phyloP scores from a whole-genome alignment of 2,888 invertebrate genomes.

The Xylocampa areola region DNA sequence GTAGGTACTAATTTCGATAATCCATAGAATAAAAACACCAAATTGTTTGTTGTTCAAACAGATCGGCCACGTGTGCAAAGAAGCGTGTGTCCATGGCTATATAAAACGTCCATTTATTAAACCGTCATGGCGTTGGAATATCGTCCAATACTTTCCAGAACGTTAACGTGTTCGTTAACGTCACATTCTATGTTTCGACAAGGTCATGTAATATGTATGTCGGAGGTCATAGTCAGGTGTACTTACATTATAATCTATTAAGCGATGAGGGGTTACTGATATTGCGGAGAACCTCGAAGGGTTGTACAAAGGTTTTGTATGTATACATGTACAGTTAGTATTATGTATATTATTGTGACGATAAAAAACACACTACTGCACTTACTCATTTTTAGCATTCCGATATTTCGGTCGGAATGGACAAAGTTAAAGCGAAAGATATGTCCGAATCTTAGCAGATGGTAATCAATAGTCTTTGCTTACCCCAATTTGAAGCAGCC shows the following conservation, averaged over 20 bases:
- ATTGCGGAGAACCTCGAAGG: background rate
- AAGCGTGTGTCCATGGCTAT: slow-evolving; percentile 8
- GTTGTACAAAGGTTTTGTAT: too few species aligned
- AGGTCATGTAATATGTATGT: slow-evolving; percentile 34
- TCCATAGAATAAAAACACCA: background rate
- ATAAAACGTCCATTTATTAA: background rate
- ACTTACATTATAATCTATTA: slow-evolving; percentile 43
- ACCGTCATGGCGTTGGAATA: slow-evolving; percentile 4
- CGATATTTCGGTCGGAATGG: too few species aligned
- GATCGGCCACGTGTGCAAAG: slow-evolving; percentile 21
- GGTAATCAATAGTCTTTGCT: too few species aligned
- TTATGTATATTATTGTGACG: too few species aligned
- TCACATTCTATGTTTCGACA: slow-evolving; percentile 11
- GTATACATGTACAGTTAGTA: too few species aligned
- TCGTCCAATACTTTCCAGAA: slow-evolving; percentile 7
- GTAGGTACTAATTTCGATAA: too few species aligned
- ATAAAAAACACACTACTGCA: too few species aligned
- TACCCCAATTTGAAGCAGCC: too few species aligned
- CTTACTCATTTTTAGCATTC: too few species aligned
- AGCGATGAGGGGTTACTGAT: slow-evolving; percentile 27
- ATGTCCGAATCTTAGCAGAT: too few species aligned
- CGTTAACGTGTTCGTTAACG: slow-evolving; percentile 25
- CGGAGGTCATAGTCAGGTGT: background rate
- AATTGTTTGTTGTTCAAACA: slow-evolving; percentile 29
- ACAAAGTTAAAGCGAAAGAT: too few species aligned